Evolutionary conservation across 2,113 vertebrate genomes (phyloP), one percentile per base, ranked within the genome.

Genomic region (Oryzias curvinotus): DNA sequence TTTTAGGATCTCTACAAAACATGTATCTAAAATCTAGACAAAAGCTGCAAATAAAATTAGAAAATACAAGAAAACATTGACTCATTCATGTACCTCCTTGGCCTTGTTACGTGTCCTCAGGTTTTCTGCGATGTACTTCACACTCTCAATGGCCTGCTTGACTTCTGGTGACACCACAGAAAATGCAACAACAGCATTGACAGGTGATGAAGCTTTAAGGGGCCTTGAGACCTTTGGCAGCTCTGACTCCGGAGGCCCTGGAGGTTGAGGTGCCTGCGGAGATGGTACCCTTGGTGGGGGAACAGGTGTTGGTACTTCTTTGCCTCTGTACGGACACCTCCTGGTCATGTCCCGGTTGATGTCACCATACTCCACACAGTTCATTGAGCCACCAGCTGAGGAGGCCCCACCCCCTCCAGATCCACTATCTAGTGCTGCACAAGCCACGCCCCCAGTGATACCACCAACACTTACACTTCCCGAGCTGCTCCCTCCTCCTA

Each of bases 61-160:
- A 36, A 36, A 36, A 36, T 8, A 36, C 10, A 12, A 10, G 36
- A 36, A 36, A 0, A 30, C 28, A 30, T 30, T 30, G 28, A 36
- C 36, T 36, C 13, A 28, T 4, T 42, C 23, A 23, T 5, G 8
- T 90, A 97, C 96, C 95, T 97, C 93, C 85, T 95, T 98, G 54
- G 93, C 94, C 88, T 96, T 92, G 66, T 95, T 96, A 77, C 95
- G 94, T 46, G 84, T 94, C 71, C 88, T 94, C 92, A 96, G 95
- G 81, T 96, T 97, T 81, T 95, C 94, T 12, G 95, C 93, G 1
- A 98, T 98, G 91, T 96, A 97, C 23, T 94, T 94, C 57, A 98
- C 82, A 0, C 91, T 96, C 47, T 90, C 91, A 0, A 97, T 94
- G 59, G 95, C 91, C 53, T 95, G 93, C 65, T 93, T 93, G 17